Percentiles rank a stretch among this genome's conserved stretches.
Evolutionary conservation across 2,888 invertebrate genomes (phyloP).

Genomic region (Zygaena filipendulae): DNA sequence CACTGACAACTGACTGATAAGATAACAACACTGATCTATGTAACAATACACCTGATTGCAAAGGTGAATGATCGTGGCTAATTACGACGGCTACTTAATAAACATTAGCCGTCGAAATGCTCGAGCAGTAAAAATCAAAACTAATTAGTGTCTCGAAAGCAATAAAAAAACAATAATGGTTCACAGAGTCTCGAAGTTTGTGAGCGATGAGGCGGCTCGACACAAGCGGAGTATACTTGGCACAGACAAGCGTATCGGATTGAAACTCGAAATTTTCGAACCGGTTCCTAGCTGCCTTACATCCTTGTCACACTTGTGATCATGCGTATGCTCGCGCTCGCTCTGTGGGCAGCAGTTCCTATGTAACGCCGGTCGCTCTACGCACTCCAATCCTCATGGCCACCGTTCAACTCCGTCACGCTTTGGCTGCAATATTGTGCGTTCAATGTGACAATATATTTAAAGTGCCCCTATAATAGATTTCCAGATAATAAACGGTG

Average conservation of each 20-base stretch:
- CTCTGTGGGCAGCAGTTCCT: conserved; percentile 62
- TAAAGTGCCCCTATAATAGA: no score
- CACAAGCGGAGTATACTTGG: conserved; percentile 51
- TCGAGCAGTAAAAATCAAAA: conserved; percentile 10
- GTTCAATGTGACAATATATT: conserved; percentile 58
- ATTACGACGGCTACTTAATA: conserved; percentile 3
- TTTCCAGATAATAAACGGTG: no score
- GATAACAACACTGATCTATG: no score
- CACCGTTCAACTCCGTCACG: conserved; percentile 64
- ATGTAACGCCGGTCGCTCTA: conserved; percentile 58
- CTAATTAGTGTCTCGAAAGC: conserved; percentile 19
- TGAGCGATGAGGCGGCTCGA: conserved; percentile 37
- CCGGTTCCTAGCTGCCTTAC: conserved; percentile 48
- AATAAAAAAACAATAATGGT: conserved; percentile 31
- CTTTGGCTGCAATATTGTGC: conserved; percentile 54
- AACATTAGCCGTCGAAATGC: conserved; percentile 3
- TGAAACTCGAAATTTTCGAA: conserved; percentile 66
- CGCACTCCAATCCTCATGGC: conserved; percentile 61
- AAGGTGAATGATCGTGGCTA: no score
- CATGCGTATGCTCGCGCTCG: conserved; percentile 41
- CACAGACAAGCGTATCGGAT: conserved; percentile 64
- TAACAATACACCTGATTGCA: no score
- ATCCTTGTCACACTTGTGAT: conserved; percentile 38
- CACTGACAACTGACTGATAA: no score
- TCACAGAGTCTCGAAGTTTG: conserved; percentile 34